Evolutionary conservation across 2,797 vertebrate species (phyloP), one percentile per base, ranked within the genome.

Genomic region (Acipenser ruthenus): DNA sequence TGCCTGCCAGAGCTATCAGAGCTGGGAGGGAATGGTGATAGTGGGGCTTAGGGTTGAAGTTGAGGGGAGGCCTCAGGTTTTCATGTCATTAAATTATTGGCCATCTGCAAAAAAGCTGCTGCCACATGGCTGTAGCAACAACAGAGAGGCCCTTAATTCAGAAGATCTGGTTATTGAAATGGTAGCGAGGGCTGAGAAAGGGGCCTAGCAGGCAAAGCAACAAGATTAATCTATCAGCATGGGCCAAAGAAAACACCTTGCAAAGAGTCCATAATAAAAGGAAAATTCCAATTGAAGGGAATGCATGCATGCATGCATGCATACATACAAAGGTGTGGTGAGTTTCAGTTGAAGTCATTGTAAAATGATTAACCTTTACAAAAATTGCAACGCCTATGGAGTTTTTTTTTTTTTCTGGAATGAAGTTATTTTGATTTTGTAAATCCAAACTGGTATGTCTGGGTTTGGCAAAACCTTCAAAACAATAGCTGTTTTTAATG

Each of bases 1-100:
- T 84, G 80, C 75, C 67, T 84, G 79, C 79, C 84, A 84, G 79
- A 79, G 72, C 79, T 84, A 5, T 37, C 75, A 80, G 77, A 78
- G 79, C 71, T 73, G 62, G 71, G 23, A 48, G 64, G 67, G 68
- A 66, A 63, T 64, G 63, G 62, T 65, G 72, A 63, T 50, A 71
- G 74, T 73, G 73, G 72, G 73, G 61, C 6, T 10, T 37, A 37
- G 37, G 37, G 37, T 37, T 37, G 37, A 37, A 37, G 37, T 5
- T 37, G 37, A 5, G 5, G 37, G 37, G 37, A 37, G 37, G 37
- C 3, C 37, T 79, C 64, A 10, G 48, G 64, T 73, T 73, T 74
- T 37, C 77, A 70, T 77, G 73, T 75, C 73, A 79, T 75, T 80
- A 68, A 78, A 78, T 84, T 77, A 79, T 80, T 69, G 65, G 63